Percentiles rank a stretch among this genome's conserved stretches.
Evolutionary conservation across 1,140 invertebrate species (phyloP).

Genomic region (Carposina sasakii): DNA sequence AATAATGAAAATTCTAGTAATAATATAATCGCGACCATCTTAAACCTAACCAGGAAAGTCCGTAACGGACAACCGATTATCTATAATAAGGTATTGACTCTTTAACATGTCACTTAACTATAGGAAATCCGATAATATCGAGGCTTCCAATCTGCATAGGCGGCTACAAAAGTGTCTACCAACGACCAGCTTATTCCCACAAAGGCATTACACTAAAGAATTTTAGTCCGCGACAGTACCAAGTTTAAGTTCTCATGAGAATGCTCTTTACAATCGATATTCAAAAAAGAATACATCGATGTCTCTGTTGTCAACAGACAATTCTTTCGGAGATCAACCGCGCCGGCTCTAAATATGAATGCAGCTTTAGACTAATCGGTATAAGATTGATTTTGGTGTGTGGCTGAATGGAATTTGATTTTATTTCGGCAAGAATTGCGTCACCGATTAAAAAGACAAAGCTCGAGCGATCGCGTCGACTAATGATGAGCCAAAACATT

Average conservation of each 20-base stretch:
- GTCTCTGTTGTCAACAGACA: conserved; percentile 71
- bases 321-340: conserved; percentile 59
- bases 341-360: conserved; percentile 18
- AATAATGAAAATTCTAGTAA: no score
- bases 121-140: conserved; percentile 10
- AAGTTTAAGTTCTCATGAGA: conserved; percentile 65
- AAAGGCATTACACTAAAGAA: no score
- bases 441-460: conserved; percentile 70
- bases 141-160: conserved; percentile 4
- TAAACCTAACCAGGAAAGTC: conserved; percentile 22
- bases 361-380: conserved; percentile 25
- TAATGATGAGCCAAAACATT: conserved; percentile 69
- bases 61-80: conserved; percentile 36
- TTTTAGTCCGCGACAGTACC: conserved; percentile 53
- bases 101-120: conserved; percentile 25
- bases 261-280: conserved; percentile 71
- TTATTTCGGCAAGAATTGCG: conserved; percentile 63
- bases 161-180: no score
- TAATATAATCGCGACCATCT: no score
- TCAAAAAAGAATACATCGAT: conserved; percentile 69
- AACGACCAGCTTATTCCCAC: no score
- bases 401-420: conserved; percentile 36
- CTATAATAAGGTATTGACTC: conserved; percentile 33
- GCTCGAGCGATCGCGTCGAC: conserved; percentile 50
- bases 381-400: conserved; percentile 32